phyloP scores from a whole-genome alignment of 2,888 invertebrate species.

The Mycogona germanica region DNA sequence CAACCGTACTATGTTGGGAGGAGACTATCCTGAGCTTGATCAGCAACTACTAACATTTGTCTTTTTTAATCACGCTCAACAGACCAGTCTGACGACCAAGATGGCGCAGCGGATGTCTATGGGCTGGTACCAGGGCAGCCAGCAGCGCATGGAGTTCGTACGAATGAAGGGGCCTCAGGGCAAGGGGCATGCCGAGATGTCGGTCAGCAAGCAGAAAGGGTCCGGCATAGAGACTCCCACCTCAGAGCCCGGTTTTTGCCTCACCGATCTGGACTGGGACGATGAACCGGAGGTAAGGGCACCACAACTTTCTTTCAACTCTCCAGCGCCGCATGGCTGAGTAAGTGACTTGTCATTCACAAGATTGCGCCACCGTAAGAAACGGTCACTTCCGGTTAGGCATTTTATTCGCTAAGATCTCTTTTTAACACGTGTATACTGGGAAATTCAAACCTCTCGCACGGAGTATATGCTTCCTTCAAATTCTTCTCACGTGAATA shows the following conservation, averaged over 20 bases:
- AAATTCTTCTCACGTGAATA: too few species aligned
- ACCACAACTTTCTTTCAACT: not conserved
- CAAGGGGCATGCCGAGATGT: constrained; percentile 94
- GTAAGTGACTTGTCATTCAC: not conserved
- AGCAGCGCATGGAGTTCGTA: constrained; percentile 91
- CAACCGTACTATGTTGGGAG: too few species aligned
- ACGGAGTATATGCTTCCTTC: too few species aligned
- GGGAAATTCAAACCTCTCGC: too few species aligned
- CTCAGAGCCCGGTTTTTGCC: constrained; percentile 74
- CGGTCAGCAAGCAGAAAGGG: constrained; percentile 73
- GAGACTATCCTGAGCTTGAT: not conserved
- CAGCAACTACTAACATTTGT: not conserved
- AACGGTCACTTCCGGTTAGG: too few species aligned
- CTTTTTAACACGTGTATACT: too few species aligned
- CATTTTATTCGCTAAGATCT: too few species aligned
- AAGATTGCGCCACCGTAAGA: not conserved
- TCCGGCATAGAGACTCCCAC: constrained; percentile 91
- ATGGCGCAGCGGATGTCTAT: constrained; percentile 93
- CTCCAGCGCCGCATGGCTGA: too few species aligned
- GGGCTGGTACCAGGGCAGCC: constrained; percentile 44
- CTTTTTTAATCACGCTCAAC: constrained; percentile 26
- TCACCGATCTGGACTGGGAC: constrained; percentile 64
- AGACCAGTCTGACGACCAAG: constrained; percentile 87
- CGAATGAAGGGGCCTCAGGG: constrained; percentile 96
- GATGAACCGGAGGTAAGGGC: constrained; percentile 18